These are phyloP conservation scores for Macrotrachela quadricornifera DNA, from an alignment of 1,140 invertebrate species.

Conservation along the genomic window DNA sequence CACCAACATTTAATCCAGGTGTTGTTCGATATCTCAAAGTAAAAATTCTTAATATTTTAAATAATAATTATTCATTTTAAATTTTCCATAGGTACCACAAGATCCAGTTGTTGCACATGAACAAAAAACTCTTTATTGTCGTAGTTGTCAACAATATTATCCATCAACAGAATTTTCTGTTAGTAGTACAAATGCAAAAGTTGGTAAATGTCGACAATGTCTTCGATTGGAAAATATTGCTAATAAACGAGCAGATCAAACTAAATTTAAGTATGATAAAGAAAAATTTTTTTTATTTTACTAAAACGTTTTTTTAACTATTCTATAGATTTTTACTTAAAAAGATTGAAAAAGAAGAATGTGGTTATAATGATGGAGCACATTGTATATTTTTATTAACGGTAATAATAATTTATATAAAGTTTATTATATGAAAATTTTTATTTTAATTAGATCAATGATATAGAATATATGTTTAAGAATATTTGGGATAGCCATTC, in stretches of 20 bases:
- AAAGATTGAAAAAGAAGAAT: no score
- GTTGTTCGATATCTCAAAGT: conserved; percentile 26
- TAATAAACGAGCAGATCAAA: conserved; percentile 24
- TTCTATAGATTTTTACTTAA: no score
- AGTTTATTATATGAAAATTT: no score
- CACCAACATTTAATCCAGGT: conserved; percentile 31
- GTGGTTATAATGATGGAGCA: no score
- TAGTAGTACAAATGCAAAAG: conserved; percentile 5
- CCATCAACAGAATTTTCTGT: conserved; percentile 25
- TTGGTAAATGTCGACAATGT: conserved; percentile 25
- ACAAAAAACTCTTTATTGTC: conserved; percentile 29
- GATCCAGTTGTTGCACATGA: conserved; percentile 14
- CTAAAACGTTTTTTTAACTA: no score
- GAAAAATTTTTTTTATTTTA: no score
- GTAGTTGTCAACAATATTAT: conserved; percentile 26
- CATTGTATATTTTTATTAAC: no score
- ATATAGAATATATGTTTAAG: conserved; percentile 33
- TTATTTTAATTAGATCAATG: no score
- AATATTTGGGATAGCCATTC: conserved; percentile 35
- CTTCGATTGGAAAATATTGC: conserved; percentile 27
- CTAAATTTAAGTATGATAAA: conserved; percentile 9
- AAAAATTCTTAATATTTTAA: background rate
- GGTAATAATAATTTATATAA: no score
- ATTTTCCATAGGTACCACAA: conserved; percentile 23
- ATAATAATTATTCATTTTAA: background rate